Evolutionary conservation across 2,888 invertebrate species (phyloP).

Genomic region (Cephus spinipes): DNA sequence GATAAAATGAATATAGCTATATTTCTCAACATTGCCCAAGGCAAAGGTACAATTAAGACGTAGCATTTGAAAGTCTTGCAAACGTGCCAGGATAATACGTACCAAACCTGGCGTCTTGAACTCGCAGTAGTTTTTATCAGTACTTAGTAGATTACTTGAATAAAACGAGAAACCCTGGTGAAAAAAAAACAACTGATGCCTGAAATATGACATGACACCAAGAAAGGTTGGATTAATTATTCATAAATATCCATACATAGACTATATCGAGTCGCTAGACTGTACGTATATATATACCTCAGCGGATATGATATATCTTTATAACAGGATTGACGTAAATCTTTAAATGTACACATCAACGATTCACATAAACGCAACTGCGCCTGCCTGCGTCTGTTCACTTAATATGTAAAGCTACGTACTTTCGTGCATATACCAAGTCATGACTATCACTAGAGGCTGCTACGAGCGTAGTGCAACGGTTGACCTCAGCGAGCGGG

Average conservation of each 20-base stretch:
- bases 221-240: background rate
- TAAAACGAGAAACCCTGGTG: background rate
- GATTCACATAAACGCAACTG: background rate
- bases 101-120: background rate
- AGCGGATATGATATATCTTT: background rate
- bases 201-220: background rate
- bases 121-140: background rate
- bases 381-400: background rate
- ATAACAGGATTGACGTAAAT: background rate
- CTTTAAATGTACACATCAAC: background rate
- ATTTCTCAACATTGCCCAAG: background rate
- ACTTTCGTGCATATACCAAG: background rate
- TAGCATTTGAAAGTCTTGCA: background rate
- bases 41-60: background rate
- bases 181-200: background rate
- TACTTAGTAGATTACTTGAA: background rate
- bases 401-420: background rate
- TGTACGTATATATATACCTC: too few species aligned
- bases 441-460: background rate
- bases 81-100: background rate
- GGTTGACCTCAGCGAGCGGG: conserved; percentile 59
- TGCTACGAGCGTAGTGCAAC: conserved; percentile 46
- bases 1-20: background rate
- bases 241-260: background rate
- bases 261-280: background rate